Base-by-base conservation (phyloP, 2,113 vertebrate species). In the Muntiacus reevesi region DNA sequence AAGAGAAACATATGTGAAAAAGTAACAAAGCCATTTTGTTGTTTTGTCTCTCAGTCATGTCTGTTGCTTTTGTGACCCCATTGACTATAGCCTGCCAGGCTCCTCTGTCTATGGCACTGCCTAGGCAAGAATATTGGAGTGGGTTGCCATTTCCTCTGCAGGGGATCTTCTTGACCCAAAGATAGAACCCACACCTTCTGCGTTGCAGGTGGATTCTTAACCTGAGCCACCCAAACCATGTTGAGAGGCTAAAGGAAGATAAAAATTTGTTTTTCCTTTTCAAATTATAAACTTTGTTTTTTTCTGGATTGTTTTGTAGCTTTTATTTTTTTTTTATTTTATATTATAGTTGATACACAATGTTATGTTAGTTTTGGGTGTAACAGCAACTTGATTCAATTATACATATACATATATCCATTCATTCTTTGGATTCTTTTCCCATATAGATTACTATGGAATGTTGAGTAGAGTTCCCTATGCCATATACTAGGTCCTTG, bases 11-110 rank as follows among this genome's bases (percentile, higher is more conserved):
- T 33, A 27, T 62, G 17, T 76, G 52, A 19, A 43, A 76, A 76
- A 76, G 19, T 52, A 62, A 55, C 19, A 19, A 25, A 67, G n/a
- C 19, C 23, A 14, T 47, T 43, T 76, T 76, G 71, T 76, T 76
- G 40, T 43, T 76, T 43, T 0, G 0, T 76, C 1, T 0, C 40
- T 43, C 23, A 76, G 71, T 76, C 36, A 43, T 14, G 12, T 25
- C 40, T 27, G 71, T 43, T 43, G 40, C 40, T 76, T 74, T 43
- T 76, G 40, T 27, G 71, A 43, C 40, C 36, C 23, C 71, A 43
- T 7, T 25, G 21, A 76, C 23, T 15, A 23, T 7, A 76, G 12
- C 71, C 71, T 76, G 71, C 23, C 40, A 19, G 71, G 23, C 40
- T 76, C 71, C 71, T 43, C 40, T 43, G 71, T 27, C 71, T 7